These are phyloP conservation scores for Pammene aurita DNA, from an alignment of 2,888 invertebrate species.

Conservation along the genomic window DNA sequence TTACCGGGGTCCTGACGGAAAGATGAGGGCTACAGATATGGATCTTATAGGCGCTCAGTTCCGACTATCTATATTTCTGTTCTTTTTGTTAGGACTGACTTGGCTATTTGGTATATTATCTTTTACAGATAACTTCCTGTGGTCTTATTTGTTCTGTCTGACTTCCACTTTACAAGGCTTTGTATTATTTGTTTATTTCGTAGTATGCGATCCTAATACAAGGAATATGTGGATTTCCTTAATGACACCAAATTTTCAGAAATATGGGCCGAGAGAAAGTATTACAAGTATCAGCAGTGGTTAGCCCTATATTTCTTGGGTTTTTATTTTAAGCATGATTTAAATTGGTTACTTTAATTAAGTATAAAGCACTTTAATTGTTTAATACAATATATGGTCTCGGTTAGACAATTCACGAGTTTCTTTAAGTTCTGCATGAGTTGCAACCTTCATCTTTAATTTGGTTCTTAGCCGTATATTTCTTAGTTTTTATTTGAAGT, in stretches of 20 bases:
- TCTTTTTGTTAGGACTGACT: constrained; percentile 84
- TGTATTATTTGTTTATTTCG: constrained; percentile 84
- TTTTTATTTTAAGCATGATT: too few species aligned
- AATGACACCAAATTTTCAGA: constrained; percentile 64
- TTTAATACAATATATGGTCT: too few species aligned
- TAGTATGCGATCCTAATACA: constrained; percentile 81
- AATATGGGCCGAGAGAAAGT: constrained; percentile 62
- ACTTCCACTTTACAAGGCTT: constrained; percentile 85
- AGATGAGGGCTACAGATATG: constrained; percentile 70
- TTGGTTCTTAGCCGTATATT: constrained; percentile 18
- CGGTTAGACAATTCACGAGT: too few species aligned
- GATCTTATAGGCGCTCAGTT: constrained; percentile 77
- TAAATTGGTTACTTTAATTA: too few species aligned
- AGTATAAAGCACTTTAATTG: too few species aligned
- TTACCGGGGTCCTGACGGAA: constrained; percentile 76
- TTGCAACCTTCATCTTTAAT: too few species aligned
- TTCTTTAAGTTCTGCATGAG: too few species aligned
- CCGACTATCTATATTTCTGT: constrained; percentile 82
- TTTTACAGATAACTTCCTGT: constrained; percentile 75
- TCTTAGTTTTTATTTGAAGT: background rate
- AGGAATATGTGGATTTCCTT: constrained; percentile 79
- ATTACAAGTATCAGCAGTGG: constrained; percentile 62
- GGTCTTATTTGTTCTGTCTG: constrained; percentile 85
- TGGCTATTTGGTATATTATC: constrained; percentile 85
- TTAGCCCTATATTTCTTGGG: constrained; percentile 19